Base-by-base conservation (phyloP, 92 coral and sea anemone genomes). In the Micromussa lordhowensis region DNA sequence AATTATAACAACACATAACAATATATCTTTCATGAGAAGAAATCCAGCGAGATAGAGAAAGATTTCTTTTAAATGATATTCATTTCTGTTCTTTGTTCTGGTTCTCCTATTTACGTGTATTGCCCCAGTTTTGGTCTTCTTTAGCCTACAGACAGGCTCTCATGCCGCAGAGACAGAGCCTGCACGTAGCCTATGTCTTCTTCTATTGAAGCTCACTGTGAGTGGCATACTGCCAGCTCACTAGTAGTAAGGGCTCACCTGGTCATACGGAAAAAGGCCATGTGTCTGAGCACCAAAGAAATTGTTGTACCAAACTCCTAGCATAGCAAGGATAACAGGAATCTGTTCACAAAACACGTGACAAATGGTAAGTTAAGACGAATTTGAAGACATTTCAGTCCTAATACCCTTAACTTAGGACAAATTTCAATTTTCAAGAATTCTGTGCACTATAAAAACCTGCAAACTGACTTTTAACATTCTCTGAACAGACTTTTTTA, bases 231-330 rank as follows among this genome's bases (percentile, higher is more conserved):
- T 13, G 59, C 59, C 59, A 54, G 21, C 59, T 68, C 31, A 68
- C 31, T 68, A 34, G 22, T 28, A 4, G 18, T 2, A 32, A 26
- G 71, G 80, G 55, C 87, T 84, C 77, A 96, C 99, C 95, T 97
- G 99, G 83, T 97, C 99, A 86, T 97, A 97, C 0, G 98, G 98
- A 89, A 97, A 95, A 36, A 97, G 92, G 11, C 98, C 99, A 68
- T 94, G 91, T 40, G 97, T 97, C 79, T 97, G 96, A 15, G 98
- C 92, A 74, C 96, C 97, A 91, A 95, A 97, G 95, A 97, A 97
- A 86, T 95, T 95, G 82, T 95, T 95, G 84, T 97, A 95, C 99
- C 99, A 97, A 70, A 97, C 82, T 54, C 98, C 98, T 59, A 97
- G 92, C 75, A 94, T 70, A 24, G 96, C 99, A 17, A 97, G 88